Base-by-base conservation (phyloP, 2,888 invertebrate genomes). In the Drosophila suboccidentalis region DNA sequence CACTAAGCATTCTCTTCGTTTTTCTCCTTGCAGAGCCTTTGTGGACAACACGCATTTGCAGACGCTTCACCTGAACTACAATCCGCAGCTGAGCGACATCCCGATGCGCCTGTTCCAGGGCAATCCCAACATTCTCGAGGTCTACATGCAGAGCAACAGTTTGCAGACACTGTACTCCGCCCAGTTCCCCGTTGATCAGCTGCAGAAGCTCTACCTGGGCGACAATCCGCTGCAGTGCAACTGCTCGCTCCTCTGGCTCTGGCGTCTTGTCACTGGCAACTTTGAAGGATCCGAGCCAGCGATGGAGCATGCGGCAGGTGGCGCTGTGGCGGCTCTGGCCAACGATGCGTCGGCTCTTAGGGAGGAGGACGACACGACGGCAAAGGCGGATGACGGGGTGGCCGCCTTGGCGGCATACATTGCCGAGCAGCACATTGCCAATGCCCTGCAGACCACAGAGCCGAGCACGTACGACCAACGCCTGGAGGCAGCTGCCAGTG, bases 181-280 rank as follows among this genome's bases (percentile, higher is more conserved):
- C 32, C 96, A 97, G 92, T 97, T 97, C 89, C 97, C 97, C 34
- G 94, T 97, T 84, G 97, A 97, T 90, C 95, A 96, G 82, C 93
- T 97, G 80, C 94, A 95, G 89, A 94, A 95, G 68, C 93, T 97
- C 36, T 95, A 95, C 78, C 94, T 97, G 58, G 96, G 96, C 36
- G 96, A 97, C 34, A 97, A 97, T 93, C 97, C 97, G 0, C 94
- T 97, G 74, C 94, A 95, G 69, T 97, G 97, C 93, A 97, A 97
- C 92, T 97, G 97, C 91, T 97, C 97, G 55, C 93, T 97, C 68
- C 94, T 96, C 71, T 97, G 97, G 97, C 93, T 97, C 46, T 97
- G 97, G 96, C 95, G 95, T 89, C 94, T 97, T 49, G 94, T 92
- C 8, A 92, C 91, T 4, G 91, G 93, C 0, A 92, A 92, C 47